A percentile compares a stretch with the other conserved stretches of the same genome.
These are phyloP conservation scores for Heliconius hortense DNA, from an alignment of 2,888 invertebrate species.

Conservation along the genomic window DNA sequence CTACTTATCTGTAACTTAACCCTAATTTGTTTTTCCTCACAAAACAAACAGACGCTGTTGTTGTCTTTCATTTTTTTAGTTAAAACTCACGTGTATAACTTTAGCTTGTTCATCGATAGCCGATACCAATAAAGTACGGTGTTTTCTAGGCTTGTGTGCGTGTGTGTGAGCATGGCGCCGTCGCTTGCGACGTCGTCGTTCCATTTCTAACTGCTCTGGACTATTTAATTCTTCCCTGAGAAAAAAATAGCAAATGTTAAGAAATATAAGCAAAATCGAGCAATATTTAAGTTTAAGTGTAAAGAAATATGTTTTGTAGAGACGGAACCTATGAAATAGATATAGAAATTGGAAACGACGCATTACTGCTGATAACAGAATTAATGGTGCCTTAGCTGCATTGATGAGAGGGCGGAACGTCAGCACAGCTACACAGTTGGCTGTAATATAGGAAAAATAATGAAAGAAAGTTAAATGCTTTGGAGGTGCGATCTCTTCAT, in stretches of 20 bases:
- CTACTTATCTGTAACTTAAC: not conserved
- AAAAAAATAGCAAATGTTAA: not conserved
- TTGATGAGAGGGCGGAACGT: too few species aligned
- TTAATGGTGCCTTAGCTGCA: too few species aligned
- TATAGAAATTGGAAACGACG: too few species aligned
- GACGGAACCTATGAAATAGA: too few species aligned
- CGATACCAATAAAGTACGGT: conserved; percentile 74
- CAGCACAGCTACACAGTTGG: too few species aligned
- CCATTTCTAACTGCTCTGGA: conserved; percentile 70
- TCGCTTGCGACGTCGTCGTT: conserved; percentile 67
- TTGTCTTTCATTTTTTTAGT: not conserved
- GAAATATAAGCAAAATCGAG: not conserved
- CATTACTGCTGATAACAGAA: too few species aligned
- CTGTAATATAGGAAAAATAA: too few species aligned
- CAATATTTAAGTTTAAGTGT: not conserved
- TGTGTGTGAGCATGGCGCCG: conserved; percentile 51
- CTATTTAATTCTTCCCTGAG: conserved; percentile 58
- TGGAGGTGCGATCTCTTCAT: too few species aligned
- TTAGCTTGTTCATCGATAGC: conserved; percentile 78
- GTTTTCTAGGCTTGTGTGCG: conserved; percentile 65
- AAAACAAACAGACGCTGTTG: not conserved
- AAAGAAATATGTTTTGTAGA: not conserved
- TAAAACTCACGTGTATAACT: conserved; percentile 72
- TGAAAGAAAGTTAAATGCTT: too few species aligned
- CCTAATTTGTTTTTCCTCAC: not conserved